Conservation (phyloP, 2,888 invertebrate species). For the Cheilosia scutellata region DNA sequence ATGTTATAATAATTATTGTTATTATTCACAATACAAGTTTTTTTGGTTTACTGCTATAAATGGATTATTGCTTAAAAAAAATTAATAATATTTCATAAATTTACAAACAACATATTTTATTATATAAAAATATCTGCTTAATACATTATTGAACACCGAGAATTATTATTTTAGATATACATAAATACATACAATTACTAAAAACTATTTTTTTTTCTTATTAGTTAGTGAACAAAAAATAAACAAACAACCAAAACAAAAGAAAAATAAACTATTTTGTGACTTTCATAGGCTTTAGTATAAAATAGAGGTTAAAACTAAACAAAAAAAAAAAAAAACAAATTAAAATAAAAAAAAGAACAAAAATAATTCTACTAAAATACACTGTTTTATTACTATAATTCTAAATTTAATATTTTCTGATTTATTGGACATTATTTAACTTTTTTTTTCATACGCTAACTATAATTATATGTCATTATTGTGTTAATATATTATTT, state of each 20-base stretch:
- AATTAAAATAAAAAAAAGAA: constrained; percentile 14
- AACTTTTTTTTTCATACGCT: constrained; percentile 27
- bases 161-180: constrained; percentile 60
- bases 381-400: constrained; percentile 40
- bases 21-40: constrained; percentile 25
- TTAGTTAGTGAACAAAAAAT: constrained; percentile 18
- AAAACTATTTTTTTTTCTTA: constrained; percentile 45
- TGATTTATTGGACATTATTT: constrained; percentile 23
- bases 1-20: constrained; percentile 29
- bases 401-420: not conserved
- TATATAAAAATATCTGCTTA: constrained; percentile 50
- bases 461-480: constrained; percentile 51
- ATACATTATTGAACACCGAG: constrained; percentile 61
- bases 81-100: constrained; percentile 16
- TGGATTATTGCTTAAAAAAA: constrained; percentile 51
- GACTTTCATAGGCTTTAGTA: constrained; percentile 65
- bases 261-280: constrained; percentile 49
- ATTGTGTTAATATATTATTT: constrained; percentile 60
- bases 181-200: constrained; percentile 15
- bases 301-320: constrained; percentile 44
- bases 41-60: constrained; percentile 47
- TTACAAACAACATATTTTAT: constrained; percentile 26
- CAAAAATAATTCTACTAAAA: constrained; percentile 7
- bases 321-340: constrained; percentile 12
- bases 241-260: constrained; percentile 13